Conservation (phyloP, 2,888 invertebrate genomes). For the Caenorhabditis sinica region DNA sequence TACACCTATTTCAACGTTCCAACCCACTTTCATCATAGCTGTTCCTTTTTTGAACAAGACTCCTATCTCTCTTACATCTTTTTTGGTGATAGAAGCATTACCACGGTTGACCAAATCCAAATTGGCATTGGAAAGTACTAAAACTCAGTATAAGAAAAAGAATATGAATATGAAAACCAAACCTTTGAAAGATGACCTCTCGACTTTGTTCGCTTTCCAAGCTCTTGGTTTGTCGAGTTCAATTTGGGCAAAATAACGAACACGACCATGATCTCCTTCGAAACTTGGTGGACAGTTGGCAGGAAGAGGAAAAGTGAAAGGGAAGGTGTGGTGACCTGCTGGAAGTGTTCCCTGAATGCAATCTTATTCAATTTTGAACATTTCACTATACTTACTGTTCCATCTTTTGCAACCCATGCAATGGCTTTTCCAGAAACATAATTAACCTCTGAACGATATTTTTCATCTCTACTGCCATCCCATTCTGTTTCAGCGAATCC, state of each 20-base stretch:
- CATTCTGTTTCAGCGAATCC: neutral
- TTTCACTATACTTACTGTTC: neutral
- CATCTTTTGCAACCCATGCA: neutral
- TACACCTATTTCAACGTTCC: too few species aligned
- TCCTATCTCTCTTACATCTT: slow-evolving; percentile 1
- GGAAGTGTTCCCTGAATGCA: neutral
- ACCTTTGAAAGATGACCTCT: neutral
- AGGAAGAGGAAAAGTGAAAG: slow-evolving; percentile 1
- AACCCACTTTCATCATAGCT: neutral
- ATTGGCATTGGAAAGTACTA: neutral
- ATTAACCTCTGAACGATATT: neutral
- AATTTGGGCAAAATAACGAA: neutral
- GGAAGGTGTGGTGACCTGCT: neutral
- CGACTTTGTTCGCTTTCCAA: neutral
- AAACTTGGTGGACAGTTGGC: neutral
- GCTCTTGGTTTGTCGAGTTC: neutral
- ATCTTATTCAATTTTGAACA: neutral
- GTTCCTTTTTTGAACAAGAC: slow-evolving; percentile 19
- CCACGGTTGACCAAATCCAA: too few species aligned
- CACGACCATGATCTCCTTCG: neutral
- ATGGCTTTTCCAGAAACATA: neutral
- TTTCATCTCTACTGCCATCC: neutral
- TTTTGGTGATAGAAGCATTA: neutral
- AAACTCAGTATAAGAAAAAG: neutral
- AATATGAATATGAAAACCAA: neutral